These are phyloP conservation scores for Patella ulyssiponensis DNA, from an alignment of 2,888 invertebrate genomes.

Conservation along the genomic window DNA sequence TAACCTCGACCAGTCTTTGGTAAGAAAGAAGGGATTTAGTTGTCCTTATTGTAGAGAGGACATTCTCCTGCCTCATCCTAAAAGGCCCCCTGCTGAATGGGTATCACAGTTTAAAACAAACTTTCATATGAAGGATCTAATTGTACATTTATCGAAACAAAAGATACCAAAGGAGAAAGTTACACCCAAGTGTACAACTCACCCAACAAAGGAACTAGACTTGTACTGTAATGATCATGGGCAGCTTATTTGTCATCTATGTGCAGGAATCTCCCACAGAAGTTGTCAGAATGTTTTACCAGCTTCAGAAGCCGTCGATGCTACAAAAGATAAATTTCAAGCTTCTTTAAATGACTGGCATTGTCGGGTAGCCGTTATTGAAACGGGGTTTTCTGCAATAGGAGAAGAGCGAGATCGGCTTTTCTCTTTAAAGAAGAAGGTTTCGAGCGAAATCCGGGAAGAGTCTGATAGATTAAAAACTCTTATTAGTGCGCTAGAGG, in stretches of 20 bases:
- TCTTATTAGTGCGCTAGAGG: too few relatives aligned
- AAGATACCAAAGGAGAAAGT: too few relatives aligned
- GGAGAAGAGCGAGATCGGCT: too few relatives aligned
- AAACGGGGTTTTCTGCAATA: too few relatives aligned
- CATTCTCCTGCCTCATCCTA: slow-evolving; percentile 21
- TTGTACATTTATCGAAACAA: too few relatives aligned
- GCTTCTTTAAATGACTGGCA: too few relatives aligned
- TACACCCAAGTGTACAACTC: too few relatives aligned
- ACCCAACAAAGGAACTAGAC: slow-evolving; percentile 25
- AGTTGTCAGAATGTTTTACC: slow-evolving; percentile 32
- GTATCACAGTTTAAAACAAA: slow-evolving; percentile 32
- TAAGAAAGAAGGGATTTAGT: slow-evolving; percentile 25
- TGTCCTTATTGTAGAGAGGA: slow-evolving; percentile 36
- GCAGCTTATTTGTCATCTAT: slow-evolving; percentile 34
- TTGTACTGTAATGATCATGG: slow-evolving; percentile 33
- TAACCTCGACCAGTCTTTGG: background rate
- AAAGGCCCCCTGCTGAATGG: slow-evolving; percentile 29
- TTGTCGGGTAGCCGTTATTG: too few relatives aligned
- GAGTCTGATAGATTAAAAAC: too few relatives aligned
- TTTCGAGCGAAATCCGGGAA: too few relatives aligned
- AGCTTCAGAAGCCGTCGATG: slow-evolving; percentile 27
- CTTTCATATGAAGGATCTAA: slow-evolving; percentile 36
- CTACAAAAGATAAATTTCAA: slow-evolving; percentile 19
- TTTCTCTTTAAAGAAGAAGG: too few relatives aligned
- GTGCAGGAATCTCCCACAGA: slow-evolving; percentile 37